These are phyloP conservation scores for Iguana delicatissima DNA, from an alignment of 2,797 vertebrate species.

Conservation along the genomic window DNA sequence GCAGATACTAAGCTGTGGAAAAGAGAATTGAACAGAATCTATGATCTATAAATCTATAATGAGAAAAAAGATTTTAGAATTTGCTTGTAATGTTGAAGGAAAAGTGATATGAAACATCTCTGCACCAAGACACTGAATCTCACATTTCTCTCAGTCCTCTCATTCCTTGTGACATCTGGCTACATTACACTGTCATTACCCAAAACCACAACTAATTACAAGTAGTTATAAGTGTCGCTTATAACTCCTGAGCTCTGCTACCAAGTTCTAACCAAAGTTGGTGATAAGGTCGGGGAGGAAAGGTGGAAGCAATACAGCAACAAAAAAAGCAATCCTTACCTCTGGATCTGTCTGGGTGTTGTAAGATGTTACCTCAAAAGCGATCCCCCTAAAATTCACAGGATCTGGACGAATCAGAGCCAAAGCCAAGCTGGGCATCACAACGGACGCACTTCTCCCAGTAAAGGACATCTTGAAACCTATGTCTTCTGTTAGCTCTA, in stretches of 20 bases:
- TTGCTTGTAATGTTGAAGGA: no score
- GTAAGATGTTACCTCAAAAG: constrained; percentile 83
- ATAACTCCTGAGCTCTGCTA: no score
- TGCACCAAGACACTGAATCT: not conserved
- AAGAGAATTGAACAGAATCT: not conserved
- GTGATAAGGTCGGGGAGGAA: not conserved
- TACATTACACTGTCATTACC: no score
- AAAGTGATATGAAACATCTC: not conserved
- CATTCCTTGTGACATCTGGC: no score
- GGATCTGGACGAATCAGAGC: constrained; percentile 78
- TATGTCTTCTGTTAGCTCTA: constrained; percentile 82
- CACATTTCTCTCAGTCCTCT: no score
- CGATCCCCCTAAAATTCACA: constrained; percentile 82
- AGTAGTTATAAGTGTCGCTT: no score
- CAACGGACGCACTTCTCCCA: constrained; percentile 75
- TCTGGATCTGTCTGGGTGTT: constrained; percentile 72
- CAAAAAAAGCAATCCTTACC: constrained; percentile 76
- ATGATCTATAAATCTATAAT: no score
- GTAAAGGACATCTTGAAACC: constrained; percentile 84
- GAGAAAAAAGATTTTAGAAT: no score
- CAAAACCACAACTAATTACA: no score
- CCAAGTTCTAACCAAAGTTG: not conserved
- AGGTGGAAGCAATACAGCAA: not conserved
- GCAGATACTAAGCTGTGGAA: constrained; percentile 81
- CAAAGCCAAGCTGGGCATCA: constrained; percentile 80